These are phyloP conservation scores for Girardinichthys multiradiatus DNA, from an alignment of 2,113 vertebrate genomes.

Conservation along the genomic window DNA sequence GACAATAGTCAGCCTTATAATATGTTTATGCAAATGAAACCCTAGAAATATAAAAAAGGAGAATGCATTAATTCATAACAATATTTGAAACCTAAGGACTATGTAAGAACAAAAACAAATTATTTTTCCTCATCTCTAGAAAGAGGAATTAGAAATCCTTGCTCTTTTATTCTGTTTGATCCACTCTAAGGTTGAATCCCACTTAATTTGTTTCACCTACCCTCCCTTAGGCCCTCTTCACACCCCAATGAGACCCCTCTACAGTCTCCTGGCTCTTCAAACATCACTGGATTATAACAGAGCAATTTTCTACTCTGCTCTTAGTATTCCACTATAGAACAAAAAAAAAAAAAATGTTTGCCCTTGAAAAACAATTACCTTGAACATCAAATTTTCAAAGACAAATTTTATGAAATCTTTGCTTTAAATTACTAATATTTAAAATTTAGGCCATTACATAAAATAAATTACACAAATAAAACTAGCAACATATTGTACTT, in stretches of 20 bases:
- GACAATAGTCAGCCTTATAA: constrained; percentile 32
- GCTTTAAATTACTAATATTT: no score
- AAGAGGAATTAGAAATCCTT: constrained; percentile 37
- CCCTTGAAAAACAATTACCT: no score
- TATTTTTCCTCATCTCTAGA: constrained; percentile 9
- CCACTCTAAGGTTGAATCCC: constrained; percentile 2
- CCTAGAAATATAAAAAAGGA: constrained; percentile 28
- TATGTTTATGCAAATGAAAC: constrained; percentile 49
- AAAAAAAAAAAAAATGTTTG: no score
- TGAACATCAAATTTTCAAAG: no score
- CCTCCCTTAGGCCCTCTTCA: no score
- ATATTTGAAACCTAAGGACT: constrained; percentile 45
- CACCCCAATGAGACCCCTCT: no score
- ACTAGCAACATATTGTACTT: no score
- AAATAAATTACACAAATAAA: no score
- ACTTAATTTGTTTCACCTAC: no score
- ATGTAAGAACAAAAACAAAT: constrained; percentile 47
- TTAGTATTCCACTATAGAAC: no score
- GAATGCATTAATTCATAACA: constrained; percentile 5
- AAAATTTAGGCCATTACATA: no score
- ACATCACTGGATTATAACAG: neutral
- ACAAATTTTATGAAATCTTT: no score
- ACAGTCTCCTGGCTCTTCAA: neutral
- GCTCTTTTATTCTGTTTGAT: constrained; percentile 62
- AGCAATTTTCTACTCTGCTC: neutral